Evolutionary conservation across 2,113 vertebrate genomes (phyloP).

Genomic region (Plotosus lineatus): DNA sequence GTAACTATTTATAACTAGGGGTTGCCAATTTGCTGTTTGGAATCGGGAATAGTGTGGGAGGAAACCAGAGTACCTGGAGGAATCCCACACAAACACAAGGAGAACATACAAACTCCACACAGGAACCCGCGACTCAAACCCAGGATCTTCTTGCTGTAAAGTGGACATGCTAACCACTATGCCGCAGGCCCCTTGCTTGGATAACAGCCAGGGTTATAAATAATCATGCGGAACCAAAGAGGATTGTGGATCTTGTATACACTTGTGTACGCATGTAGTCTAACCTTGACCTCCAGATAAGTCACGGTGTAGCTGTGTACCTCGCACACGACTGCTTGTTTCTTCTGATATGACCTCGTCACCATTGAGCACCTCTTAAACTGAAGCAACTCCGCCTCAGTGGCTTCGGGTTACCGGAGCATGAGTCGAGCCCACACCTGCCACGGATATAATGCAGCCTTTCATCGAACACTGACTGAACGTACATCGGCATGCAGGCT

Average conservation of each 20-base stretch:
- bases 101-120: too few species aligned
- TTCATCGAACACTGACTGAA: slow-evolving; percentile 57
- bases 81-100: too few species aligned
- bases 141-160: too few species aligned
- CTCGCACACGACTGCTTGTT: slow-evolving; percentile 58
- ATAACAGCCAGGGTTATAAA: not conserved
- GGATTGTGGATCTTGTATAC: not conserved
- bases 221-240: slow-evolving; percentile 67
- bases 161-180: too few species aligned
- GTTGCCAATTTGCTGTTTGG: too few species aligned
- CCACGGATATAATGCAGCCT: slow-evolving; percentile 62
- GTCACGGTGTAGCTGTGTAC: slow-evolving; percentile 34
- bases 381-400: slow-evolving; percentile 54
- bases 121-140: too few species aligned
- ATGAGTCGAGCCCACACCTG: slow-evolving; percentile 40
- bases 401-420: slow-evolving; percentile 55
- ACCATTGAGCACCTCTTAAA: slow-evolving; percentile 67
- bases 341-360: slow-evolving; percentile 57
- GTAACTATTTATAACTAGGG: too few species aligned
- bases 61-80: too few species aligned
- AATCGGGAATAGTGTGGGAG: too few species aligned
- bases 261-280: too few species aligned
- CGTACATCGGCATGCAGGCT: slow-evolving; percentile 54
- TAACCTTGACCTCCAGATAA: slow-evolving; percentile 18
- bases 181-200: too few species aligned